Evolutionary conservation across 2,113 vertebrate species (phyloP), one percentile per base, ranked within the genome.

Genomic region (Labeo rohita): DNA sequence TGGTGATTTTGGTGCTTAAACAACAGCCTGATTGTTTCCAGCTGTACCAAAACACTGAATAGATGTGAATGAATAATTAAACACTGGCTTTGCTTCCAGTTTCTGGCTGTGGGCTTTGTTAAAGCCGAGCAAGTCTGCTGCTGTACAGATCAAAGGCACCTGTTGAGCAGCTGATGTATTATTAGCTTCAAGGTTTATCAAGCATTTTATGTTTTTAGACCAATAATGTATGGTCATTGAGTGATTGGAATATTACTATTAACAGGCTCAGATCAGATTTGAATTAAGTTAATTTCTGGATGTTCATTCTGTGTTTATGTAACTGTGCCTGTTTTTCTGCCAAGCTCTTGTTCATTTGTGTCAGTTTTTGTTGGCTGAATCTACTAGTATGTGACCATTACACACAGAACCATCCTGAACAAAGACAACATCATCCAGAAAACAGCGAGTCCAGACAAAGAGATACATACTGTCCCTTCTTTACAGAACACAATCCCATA

Each of bases 31-130:
- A 23, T 59, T 39, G 28, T 82, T 74, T 77, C 45, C 56, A 43
- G 21, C 72, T 18, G 36, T 66, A 90, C 84, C 43, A 80, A 83
- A 88, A 87, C 84, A 72, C 89, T 90, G 39, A 90, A 90, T 66
- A 84, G 80, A 76, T 61, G 77, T 66, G 65, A 80, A 91, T 92
- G 87, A 87, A 90, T 92, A 85, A 93, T 91, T 83, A 66, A 91
- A 16, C 75, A n/a, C 36, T 49, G 34, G 76, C 70, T 83, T 47
- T 86, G 70, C 49, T 49, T 66, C 39, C 7, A 72, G 59, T 76
- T 89, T 89, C 83, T 36, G 61, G 12, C 73, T 36, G 84, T 63
- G 84, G 52, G 18, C 65, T 84, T 86, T 88, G 49, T 77, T 83
- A 49, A 83, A 45, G n/a, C 59, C 23, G 11, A 47, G 83, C 10